Conservation (phyloP, 2,797 vertebrate species). For the Melanogrammus aeglefinus region DNA sequence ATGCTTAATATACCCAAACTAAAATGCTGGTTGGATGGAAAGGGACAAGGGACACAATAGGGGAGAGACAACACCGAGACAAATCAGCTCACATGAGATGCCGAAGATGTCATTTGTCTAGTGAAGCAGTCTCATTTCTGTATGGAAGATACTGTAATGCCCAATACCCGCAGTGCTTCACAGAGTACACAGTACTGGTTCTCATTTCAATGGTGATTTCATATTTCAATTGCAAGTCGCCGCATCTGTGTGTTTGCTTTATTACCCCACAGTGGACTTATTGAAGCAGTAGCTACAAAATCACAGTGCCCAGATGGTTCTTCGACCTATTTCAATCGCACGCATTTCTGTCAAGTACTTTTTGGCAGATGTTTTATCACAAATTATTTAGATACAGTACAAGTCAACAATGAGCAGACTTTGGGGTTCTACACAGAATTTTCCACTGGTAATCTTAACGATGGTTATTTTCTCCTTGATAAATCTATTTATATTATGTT, state of each 20-base stretch:
- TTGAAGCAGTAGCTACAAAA: not conserved
- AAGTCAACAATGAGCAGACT: too few relatives aligned
- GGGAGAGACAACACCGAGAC: too few relatives aligned
- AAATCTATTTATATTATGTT: too few relatives aligned
- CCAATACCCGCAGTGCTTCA: not conserved
- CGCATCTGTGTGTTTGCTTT: not conserved
- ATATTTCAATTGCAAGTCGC: not conserved
- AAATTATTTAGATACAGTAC: not conserved
- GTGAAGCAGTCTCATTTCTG: not conserved
- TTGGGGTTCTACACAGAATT: not conserved
- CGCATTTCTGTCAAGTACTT: too few relatives aligned
- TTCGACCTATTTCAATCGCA: too few relatives aligned
- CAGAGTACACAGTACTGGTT: not conserved
- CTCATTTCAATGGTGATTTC: too few relatives aligned
- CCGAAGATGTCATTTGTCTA: too few relatives aligned
- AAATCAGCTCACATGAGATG: too few relatives aligned
- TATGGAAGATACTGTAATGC: not conserved
- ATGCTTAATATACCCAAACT: not conserved
- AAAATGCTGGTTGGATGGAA: not conserved
- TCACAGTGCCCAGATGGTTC: too few relatives aligned
- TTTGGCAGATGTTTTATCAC: too few relatives aligned
- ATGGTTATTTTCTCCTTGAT: not conserved
- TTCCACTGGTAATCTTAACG: not conserved
- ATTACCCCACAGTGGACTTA: not conserved
- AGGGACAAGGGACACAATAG: not conserved